Percentiles rank a stretch among this genome's conserved stretches.
phyloP scores from a whole-genome alignment of 2,797 vertebrate species.

The Danio jaintianensis region DNA sequence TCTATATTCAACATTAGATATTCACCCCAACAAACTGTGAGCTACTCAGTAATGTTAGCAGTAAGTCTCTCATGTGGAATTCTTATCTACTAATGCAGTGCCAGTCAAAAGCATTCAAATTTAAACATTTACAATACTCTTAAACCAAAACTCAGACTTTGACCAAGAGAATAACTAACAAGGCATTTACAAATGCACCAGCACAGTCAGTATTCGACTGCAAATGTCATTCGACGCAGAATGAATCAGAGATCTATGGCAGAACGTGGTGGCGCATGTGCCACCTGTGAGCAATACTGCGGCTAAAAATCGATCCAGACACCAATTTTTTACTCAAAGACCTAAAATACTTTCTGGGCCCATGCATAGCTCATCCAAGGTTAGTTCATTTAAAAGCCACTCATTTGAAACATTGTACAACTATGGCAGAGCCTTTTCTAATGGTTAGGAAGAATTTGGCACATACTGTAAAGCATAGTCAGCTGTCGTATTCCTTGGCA shows the following conservation, averaged over 20 bases:
- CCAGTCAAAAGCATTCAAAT: background rate
- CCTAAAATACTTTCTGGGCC: slow-evolving; percentile 14
- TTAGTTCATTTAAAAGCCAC: slow-evolving; percentile 62
- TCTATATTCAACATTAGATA: background rate
- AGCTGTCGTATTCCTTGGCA: slow-evolving; percentile 74
- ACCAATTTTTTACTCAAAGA: slow-evolving; percentile 6
- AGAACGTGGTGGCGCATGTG: background rate
- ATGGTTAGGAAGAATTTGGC: slow-evolving; percentile 66
- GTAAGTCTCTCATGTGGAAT: background rate
- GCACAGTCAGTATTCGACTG: background rate
- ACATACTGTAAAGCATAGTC: slow-evolving; percentile 60
- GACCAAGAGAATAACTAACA: background rate
- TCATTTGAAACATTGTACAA: slow-evolving; percentile 67
- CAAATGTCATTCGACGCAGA: background rate
- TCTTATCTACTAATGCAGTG: slow-evolving; percentile 1
- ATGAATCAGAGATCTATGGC: slow-evolving; percentile 4
- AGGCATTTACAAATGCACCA: slow-evolving; percentile 7
- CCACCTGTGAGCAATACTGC: slow-evolving; percentile 14
- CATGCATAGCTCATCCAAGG: slow-evolving; percentile 22
- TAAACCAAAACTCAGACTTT: slow-evolving; percentile 3
- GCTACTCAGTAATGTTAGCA: background rate
- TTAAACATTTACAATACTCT: slow-evolving; percentile 5
- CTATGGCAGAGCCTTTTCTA: slow-evolving; percentile 45
- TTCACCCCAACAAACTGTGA: slow-evolving; percentile 16
- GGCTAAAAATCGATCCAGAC: slow-evolving; percentile 18